Percentiles rank a stretch among this genome's conserved stretches.
Conservation (phyloP, 2,113 vertebrate genomes). For the Corvus hawaiiensis region DNA sequence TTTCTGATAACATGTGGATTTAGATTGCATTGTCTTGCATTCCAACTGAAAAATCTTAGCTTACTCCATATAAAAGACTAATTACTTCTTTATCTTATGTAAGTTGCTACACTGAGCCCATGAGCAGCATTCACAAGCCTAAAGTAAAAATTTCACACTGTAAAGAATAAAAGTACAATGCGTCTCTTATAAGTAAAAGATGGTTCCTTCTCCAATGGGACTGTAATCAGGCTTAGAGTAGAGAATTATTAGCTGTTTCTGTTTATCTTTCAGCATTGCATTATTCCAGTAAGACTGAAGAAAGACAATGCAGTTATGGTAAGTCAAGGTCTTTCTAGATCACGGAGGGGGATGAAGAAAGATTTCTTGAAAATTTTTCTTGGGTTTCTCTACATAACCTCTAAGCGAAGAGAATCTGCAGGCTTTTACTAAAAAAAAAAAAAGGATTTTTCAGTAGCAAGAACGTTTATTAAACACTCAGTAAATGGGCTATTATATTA, state of each 20-base stretch:
- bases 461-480: background rate
- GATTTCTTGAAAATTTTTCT: background rate
- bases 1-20: background rate
- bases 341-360: background rate
- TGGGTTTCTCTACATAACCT: background rate
- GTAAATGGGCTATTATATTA: background rate
- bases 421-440: background rate
- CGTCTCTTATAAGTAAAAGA: background rate
- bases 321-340: constrained; percentile 33
- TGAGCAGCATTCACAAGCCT: background rate
- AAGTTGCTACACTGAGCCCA: background rate
- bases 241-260: constrained; percentile 4
- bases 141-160: background rate
- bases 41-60: background rate
- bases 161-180: background rate
- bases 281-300: constrained; percentile 35
- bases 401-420: background rate
- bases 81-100: background rate
- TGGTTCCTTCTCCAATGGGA: background rate
- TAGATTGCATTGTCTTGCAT: background rate
- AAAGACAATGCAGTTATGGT: constrained; percentile 68
- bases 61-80: background rate
- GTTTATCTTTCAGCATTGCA: constrained; percentile 22
- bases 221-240: background rate
- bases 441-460: background rate